Conservation (phyloP, 2,113 vertebrate genomes). For the Hipposideros armiger region DNA sequence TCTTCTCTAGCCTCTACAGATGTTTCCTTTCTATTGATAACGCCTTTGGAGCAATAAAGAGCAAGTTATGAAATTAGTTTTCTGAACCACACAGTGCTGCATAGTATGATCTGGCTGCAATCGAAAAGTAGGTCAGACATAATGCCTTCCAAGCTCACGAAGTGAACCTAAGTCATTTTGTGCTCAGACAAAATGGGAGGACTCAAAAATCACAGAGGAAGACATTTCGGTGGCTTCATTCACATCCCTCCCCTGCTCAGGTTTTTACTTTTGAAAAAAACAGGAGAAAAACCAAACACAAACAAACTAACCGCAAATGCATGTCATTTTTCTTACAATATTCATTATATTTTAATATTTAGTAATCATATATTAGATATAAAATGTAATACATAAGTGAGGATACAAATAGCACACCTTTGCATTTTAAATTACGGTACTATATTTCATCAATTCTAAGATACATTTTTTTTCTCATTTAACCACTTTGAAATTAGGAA, state of each 20-base stretch:
- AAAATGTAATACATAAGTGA: not conserved
- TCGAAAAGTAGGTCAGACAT: not conserved
- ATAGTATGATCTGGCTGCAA: not conserved
- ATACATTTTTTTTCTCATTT: not conserved
- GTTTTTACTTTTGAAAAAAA: slow-evolving; percentile 26
- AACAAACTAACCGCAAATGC: not conserved
- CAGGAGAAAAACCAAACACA: not conserved
- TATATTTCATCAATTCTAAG: not conserved
- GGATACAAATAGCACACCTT: not conserved
- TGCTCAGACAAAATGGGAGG: not conserved
- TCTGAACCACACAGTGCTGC: not conserved
- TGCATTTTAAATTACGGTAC: not conserved
- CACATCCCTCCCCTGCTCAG: not conserved
- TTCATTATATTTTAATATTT: not conserved
- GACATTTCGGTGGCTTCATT: not conserved
- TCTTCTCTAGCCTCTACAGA: not conserved
- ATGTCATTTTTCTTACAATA: not conserved
- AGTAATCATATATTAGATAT: not conserved
- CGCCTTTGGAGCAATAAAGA: not conserved
- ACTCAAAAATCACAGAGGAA: not conserved
- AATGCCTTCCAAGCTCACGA: not conserved
- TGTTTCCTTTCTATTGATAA: not conserved
- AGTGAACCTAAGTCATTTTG: not conserved
- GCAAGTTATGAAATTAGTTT: not conserved
- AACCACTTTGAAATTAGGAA: not conserved